Evolutionary conservation across 2,888 invertebrate genomes (phyloP), one percentile per base, ranked within the genome.

Genomic region (Tetragonisca angustula): DNA sequence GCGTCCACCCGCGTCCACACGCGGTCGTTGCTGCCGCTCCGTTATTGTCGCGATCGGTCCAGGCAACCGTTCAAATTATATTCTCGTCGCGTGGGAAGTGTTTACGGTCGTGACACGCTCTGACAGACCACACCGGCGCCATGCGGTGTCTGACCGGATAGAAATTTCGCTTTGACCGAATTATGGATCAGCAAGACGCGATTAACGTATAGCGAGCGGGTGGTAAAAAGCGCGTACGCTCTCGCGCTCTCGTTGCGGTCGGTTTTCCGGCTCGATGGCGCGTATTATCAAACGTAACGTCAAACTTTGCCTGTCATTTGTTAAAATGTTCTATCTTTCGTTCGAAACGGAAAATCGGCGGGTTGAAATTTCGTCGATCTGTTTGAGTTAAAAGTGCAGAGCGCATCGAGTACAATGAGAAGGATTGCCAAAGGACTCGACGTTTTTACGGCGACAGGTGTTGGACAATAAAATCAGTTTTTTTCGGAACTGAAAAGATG

Each of bases 81-180:
- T 78, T 59, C 71, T 19, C 36, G 67, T 19, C 36, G 24, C 72
- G 73, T 73, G 76, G 50, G 71, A 76, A 76, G 32, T 76, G 61
- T 67, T 79, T 83, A 71, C 74, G 50, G 17, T 5, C 52, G 78
- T 71, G 77, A 82, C 70, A 71, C 71, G 73, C 43, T 70, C 75
- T 56, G 82, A 81, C 62, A 62, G 65, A 75, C 71, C 76, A 32
- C 71, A 32, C 19, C 32, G 56, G 49, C 49, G 32, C 13, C 27
- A 4, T 50, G 32, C 19, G 50, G 43, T n/a, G 43, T 61, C 50
- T 32, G 49, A 11, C 65, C 21, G 21, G 56, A 59, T 59, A 64
- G 19, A 24, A 21, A n/a, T 67, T 71, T 21, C 67, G 36, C 56
- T 68, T 76, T 64, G 72, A 76, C 32, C 69, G 52, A 62, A 72